Evolutionary conservation across 2,797 vertebrate genomes (phyloP), one percentile per base, ranked within the genome.

Genomic region (Nannoperca obscura): DNA sequence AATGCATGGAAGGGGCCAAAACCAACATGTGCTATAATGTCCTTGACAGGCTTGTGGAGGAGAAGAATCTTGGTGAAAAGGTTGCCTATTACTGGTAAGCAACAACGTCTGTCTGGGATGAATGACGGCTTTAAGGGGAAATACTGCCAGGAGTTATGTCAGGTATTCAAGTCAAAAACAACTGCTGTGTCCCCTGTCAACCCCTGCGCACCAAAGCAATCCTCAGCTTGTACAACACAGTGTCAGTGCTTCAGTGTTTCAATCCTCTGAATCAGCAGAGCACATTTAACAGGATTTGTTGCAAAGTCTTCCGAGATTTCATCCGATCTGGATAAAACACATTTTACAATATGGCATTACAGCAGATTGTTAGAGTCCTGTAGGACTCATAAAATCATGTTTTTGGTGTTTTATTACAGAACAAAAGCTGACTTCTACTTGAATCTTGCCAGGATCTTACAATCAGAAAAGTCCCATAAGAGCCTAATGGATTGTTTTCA

Each of bases 11-110:
- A 80, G 96, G 95, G 58, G 96, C 96, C 69, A 96, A 94, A 88
- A 97, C 96, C 80, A 97, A 97, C 85, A 93, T 97, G 6, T 97
- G 96, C 88, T 96, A 96, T 85, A 97, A 97, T 20, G 85, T 96
- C 70, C 86, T 97, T 78, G 96, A 97, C 91, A 90, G 95, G 71
- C 95, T 95, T 57, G 93, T 96, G 59, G 85, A 49, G 57, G 95
- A 96, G 59, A 91, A 80, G 74, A 95, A 91, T 68, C 91, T 95
- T 14, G 94, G 94, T 20, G 93, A 95, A 32, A 95, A 94, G 86
- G 94, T 96, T 72, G 96, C 96, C 52, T 96, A 87, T 83, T 94
- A 94, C 93, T 96, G 96, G 96, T 96, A 94, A 96, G 92, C 50
- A 12, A 19, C 27, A 63, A 46, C 38, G n/a, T 71, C 20, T 61